A percentile compares a stretch with the other conserved stretches of the same genome.
These are phyloP conservation scores for Sialia sialis DNA, from an alignment of 2,113 vertebrate species.

Conservation along the genomic window DNA sequence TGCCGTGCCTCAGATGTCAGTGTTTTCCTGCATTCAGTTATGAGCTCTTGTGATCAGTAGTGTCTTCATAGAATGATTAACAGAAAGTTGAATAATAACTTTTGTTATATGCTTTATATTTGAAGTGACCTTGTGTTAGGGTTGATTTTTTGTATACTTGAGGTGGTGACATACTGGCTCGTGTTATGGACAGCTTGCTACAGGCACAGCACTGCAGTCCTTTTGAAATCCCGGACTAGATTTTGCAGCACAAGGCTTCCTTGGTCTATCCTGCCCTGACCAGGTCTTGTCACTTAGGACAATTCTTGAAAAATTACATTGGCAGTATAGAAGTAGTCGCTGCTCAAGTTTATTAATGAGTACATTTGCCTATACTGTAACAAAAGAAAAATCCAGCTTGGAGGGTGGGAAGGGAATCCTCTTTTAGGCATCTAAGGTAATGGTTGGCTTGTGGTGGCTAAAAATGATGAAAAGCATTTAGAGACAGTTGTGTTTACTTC, in stretches of 20 bases:
- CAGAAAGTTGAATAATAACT: not conserved
- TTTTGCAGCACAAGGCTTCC: not conserved
- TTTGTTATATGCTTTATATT: not conserved
- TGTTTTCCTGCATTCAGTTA: not conserved
- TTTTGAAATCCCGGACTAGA: not conserved
- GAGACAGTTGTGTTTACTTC: not conserved
- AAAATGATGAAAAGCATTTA: not conserved
- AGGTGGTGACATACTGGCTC: not conserved
- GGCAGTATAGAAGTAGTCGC: not conserved
- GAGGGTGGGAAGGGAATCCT: not conserved
- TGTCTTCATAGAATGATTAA: not conserved
- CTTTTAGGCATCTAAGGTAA: not conserved
- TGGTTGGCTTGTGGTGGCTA: not conserved
- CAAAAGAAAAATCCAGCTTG: not conserved
- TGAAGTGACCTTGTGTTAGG: not conserved
- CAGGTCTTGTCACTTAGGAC: not conserved
- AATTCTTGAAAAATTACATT: not conserved
- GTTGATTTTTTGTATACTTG: not conserved
- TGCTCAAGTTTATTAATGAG: not conserved
- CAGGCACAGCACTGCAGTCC: not conserved
- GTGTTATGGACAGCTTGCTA: not conserved
- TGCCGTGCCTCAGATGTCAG: not conserved
- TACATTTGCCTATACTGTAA: not conserved
- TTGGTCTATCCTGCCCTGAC: not conserved
- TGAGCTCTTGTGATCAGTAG: not conserved